These are phyloP conservation scores for Epinephelus moara DNA, from an alignment of 2,113 vertebrate genomes.

Conservation along the genomic window DNA sequence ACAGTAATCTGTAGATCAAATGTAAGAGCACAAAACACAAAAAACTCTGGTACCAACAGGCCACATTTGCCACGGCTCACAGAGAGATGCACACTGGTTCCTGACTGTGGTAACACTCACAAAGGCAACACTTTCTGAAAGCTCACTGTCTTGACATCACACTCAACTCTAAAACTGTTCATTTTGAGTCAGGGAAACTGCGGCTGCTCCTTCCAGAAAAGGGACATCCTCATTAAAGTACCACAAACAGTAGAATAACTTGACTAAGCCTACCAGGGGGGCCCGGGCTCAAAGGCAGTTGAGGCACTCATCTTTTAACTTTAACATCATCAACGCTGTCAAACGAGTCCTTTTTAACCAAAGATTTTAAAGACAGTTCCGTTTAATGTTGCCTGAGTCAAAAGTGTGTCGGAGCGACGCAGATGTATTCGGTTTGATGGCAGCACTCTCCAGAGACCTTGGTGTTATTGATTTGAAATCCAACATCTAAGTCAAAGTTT, in stretches of 20 bases:
- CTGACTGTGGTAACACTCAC: neutral
- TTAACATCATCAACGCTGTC: constrained; percentile 82
- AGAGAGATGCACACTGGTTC: neutral
- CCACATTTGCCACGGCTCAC: neutral
- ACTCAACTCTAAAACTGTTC: neutral
- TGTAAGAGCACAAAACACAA: neutral
- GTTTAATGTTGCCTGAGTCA: constrained; percentile 78
- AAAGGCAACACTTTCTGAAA: constrained; percentile 26
- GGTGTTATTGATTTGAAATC: constrained; percentile 84
- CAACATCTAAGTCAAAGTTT: constrained; percentile 77
- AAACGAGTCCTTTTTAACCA: constrained; percentile 76
- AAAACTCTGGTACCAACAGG: neutral
- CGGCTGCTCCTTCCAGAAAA: constrained; percentile 38
- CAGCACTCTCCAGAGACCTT: constrained; percentile 66
- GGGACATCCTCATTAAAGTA: constrained; percentile 73
- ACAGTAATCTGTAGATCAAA: neutral
- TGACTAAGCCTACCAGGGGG: constrained; percentile 72
- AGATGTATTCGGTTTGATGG: constrained; percentile 84
- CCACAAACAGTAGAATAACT: constrained; percentile 72
- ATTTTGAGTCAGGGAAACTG: neutral
- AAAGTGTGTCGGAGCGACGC: constrained; percentile 68
- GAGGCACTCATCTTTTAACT: constrained; percentile 78
- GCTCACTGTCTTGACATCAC: neutral
- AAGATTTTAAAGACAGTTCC: constrained; percentile 75
- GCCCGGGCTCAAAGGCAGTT: constrained; percentile 75